These are phyloP conservation scores for Sminthurinus signatus DNA, from an alignment of 1,140 invertebrate species.

Conservation along the genomic window DNA sequence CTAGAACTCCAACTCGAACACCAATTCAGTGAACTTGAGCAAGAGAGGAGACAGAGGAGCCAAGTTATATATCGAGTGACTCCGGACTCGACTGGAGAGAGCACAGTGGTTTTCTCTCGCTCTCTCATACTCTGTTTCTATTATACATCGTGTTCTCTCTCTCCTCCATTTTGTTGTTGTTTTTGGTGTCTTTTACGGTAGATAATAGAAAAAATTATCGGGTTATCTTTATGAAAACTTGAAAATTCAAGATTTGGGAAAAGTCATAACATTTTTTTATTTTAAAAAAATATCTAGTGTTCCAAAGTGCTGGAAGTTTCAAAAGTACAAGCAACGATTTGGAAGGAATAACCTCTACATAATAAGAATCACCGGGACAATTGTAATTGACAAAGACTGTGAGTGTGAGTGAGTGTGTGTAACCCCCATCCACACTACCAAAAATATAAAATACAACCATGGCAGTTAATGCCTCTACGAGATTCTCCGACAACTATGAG, in stretches of 20 bases:
- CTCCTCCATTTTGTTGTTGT: slow-evolving; percentile 16
- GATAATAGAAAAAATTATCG: no score
- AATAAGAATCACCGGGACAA: no score
- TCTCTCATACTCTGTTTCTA: not conserved
- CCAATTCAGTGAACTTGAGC: no score
- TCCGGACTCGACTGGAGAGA: slow-evolving; percentile 4
- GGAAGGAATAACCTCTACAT: no score
- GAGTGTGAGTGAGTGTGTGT: not conserved
- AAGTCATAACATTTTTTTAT: no score
- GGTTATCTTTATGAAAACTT: no score
- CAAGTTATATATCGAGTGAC: slow-evolving; percentile 11
- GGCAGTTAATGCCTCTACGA: slow-evolving; percentile 50
- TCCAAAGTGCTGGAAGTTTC: not conserved
- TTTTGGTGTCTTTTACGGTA: not conserved
- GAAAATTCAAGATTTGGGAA: no score
- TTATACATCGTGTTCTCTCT: not conserved
- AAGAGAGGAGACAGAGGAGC: no score
- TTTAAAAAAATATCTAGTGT: no score
- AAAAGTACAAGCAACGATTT: not conserved
- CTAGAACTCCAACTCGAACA: not conserved
- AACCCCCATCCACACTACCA: no score
- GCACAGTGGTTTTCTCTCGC: slow-evolving; percentile 13
- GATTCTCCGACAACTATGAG: slow-evolving; percentile 99
- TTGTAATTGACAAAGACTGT: no score
- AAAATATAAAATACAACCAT: no score